Percentiles rank a stretch among this genome's conserved stretches.
These are phyloP conservation scores for Drosophila kokeensis DNA, from an alignment of 2,888 invertebrate species.

Conservation along the genomic window DNA sequence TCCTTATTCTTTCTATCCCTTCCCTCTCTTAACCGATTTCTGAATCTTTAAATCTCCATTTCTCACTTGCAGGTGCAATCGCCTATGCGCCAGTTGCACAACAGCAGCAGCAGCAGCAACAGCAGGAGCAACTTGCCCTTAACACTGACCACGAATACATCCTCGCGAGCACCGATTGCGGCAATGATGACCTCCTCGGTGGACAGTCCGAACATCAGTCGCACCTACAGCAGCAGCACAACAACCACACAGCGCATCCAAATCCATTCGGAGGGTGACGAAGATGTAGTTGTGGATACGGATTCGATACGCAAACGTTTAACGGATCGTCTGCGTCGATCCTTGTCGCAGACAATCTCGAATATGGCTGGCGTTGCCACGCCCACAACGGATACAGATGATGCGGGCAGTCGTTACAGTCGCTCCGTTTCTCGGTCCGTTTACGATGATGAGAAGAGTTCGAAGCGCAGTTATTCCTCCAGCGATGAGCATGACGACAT, in stretches of 20 bases:
- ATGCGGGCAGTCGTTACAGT: constrained; percentile 73
- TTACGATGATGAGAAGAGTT: constrained; percentile 83
- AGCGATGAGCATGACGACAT: constrained; percentile 68
- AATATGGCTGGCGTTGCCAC: constrained; percentile 63
- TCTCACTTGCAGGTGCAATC: constrained; percentile 35
- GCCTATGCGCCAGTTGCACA: constrained; percentile 36
- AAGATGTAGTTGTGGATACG: constrained; percentile 65
- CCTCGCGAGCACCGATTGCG: constrained; percentile 57
- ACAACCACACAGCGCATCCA: constrained; percentile 79
- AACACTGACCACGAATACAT: constrained; percentile 78
- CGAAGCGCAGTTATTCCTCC: constrained; percentile 79
- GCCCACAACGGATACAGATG: constrained; percentile 62
- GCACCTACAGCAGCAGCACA: constrained; percentile 70
- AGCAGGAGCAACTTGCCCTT: constrained; percentile 66
- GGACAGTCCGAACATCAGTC: constrained; percentile 71
- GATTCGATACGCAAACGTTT: constrained; percentile 81
- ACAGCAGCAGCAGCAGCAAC: constrained; percentile 42
- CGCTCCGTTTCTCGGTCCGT: constrained; percentile 81
- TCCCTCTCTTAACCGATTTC: constrained; percentile 1
- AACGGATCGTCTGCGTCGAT: constrained; percentile 82
- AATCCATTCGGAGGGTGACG: constrained; percentile 72
- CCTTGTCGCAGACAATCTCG: constrained; percentile 81
- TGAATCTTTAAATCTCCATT: background rate
- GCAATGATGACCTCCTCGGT: constrained; percentile 69
- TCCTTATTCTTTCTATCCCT: background rate